Evolutionary conservation across 2,888 invertebrate genomes (phyloP).

Genomic region (Phorcus lineatus): DNA sequence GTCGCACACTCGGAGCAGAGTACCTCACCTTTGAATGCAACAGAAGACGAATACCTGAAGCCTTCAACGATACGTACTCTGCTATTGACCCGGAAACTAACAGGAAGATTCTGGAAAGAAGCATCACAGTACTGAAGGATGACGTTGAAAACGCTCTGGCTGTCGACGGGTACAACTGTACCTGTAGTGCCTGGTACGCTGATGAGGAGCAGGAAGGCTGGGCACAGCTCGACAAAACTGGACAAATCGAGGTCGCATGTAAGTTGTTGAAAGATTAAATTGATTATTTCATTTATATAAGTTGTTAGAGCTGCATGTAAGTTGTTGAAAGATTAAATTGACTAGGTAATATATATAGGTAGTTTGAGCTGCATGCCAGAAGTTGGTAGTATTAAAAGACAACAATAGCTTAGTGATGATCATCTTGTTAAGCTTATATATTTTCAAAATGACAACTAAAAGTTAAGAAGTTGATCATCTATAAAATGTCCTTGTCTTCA

Average conservation of each 20-base stretch:
- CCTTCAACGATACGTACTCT: slow-evolving; percentile 33
- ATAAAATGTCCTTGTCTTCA: no score
- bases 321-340: no score
- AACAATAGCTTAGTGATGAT: no score
- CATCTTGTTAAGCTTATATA: no score
- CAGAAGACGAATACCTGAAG: slow-evolving; percentile 34
- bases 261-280: slow-evolving; percentile 5
- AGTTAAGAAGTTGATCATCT: no score
- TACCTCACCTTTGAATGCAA: slow-evolving; percentile 36
- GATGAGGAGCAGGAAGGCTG: not conserved
- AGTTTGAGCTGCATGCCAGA: no score
- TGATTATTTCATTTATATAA: not conserved
- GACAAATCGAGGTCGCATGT: slow-evolving; percentile 34
- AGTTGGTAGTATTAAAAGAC: no score
- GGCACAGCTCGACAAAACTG: not conserved
- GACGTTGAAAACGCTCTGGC: not conserved
- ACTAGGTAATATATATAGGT: no score
- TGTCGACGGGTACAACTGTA: slow-evolving; percentile 26
- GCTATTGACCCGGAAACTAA: slow-evolving; percentile 27
- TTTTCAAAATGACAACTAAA: no score
- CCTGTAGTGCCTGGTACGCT: slow-evolving; percentile 32
- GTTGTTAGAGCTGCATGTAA: no score
- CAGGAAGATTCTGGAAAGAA: slow-evolving; percentile 25
- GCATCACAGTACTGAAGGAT: not conserved
- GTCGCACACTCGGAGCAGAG: slow-evolving; percentile 35